Evolutionary conservation across 2,888 invertebrate species (phyloP).

Genomic region (Diloba caeruleocephala): DNA sequence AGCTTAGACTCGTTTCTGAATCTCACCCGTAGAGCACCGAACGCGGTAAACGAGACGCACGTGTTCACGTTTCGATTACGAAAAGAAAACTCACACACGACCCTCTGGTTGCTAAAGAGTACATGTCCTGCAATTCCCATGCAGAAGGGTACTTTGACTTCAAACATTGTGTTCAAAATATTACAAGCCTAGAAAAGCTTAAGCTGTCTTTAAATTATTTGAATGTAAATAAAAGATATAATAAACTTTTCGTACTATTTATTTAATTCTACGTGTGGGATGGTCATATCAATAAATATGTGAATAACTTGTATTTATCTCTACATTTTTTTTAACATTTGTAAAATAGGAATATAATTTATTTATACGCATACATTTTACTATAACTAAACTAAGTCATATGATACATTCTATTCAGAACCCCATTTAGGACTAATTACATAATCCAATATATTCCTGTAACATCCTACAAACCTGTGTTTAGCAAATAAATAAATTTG

Average conservation of each 20-base stretch:
- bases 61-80: no score
- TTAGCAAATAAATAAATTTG: no score
- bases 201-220: background rate
- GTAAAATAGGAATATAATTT: conserved; percentile 33
- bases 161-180: conserved; percentile 12
- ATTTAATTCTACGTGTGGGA: conserved; percentile 36
- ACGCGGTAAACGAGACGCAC: no score
- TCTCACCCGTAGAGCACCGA: no score
- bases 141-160: no score
- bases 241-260: conserved; percentile 18
- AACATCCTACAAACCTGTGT: no score
- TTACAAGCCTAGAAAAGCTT: background rate
- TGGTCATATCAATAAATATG: conserved; percentile 17
- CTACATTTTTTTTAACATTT: conserved; percentile 10
- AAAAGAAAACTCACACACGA: no score
- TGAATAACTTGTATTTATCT: conserved; percentile 11
- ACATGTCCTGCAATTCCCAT: no score
- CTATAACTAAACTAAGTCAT: conserved; percentile 7
- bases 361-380: conserved; percentile 28
- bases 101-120: no score
- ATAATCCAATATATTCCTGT: no score
- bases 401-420: background rate
- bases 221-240: conserved; percentile 29
- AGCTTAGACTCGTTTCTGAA: no score
- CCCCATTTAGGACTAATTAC: no score